These are phyloP conservation scores for Polypedilum pembai DNA, from an alignment of 1,140 invertebrate genomes.

Conservation along the genomic window DNA sequence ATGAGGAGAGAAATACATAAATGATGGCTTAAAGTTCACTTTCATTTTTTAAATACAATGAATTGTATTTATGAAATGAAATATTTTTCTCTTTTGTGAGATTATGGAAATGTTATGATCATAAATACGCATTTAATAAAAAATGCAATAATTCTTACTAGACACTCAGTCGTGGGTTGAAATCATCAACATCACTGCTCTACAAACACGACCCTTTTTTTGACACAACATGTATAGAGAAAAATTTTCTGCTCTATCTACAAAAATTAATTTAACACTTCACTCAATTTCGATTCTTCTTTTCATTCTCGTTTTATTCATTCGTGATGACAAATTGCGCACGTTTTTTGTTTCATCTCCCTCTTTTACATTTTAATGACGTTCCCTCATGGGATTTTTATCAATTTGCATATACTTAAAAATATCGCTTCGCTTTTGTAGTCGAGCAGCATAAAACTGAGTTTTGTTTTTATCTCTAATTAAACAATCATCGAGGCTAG, in stretches of 20 bases:
- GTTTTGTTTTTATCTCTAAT: neutral
- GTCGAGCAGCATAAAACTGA: neutral
- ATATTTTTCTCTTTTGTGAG: neutral
- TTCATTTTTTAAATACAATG: neutral
- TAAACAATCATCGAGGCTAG: slow-evolving; percentile 6
- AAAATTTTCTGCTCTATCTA: too few species aligned
- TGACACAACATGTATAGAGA: neutral
- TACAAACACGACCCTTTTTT: neutral
- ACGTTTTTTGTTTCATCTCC: slow-evolving; percentile 17
- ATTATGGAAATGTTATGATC: neutral
- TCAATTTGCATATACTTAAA: slow-evolving; percentile 13
- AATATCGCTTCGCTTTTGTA: neutral
- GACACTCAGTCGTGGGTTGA: neutral
- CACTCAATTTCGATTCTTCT: neutral
- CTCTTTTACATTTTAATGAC: neutral
- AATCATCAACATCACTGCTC: neutral
- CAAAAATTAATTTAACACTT: slow-evolving; percentile 3
- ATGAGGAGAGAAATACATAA: too few species aligned
- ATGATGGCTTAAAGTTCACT: neutral
- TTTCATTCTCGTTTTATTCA: neutral
- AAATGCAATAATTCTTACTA: neutral
- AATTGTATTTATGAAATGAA: neutral
- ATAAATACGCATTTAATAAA: neutral
- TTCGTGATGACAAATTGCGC: slow-evolving; percentile 21
- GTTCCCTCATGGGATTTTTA: slow-evolving; percentile 3